Base-by-base conservation (phyloP, 92 coral and sea anemone species). In the Siderastrea siderea region DNA sequence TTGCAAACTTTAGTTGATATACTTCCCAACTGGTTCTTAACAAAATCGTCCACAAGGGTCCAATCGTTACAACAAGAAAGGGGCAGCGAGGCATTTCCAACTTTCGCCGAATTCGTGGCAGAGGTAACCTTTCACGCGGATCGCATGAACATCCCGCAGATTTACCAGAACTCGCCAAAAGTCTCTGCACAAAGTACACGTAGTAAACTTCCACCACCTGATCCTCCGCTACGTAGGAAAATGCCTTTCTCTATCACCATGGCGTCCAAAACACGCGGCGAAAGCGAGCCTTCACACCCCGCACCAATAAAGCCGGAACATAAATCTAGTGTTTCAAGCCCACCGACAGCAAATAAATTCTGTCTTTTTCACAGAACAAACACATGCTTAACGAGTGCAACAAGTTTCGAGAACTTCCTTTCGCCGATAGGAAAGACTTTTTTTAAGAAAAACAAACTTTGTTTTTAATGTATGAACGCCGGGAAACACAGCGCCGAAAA, bases 101-200 rank as follows among this genome's bases (percentile, higher is more conserved):
- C 78, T 67, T 84, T 93, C 61, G 54, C 82, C 14, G 91, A 90
- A 59, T 89, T 93, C 52, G 91, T 90, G 13, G 51, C 64, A 46
- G 69, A 84, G 43, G 92, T 90, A 11, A 80, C 90, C 3, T 84
- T 77, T 71, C 92, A 93, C 62, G 96, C 90, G 8, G 94, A 89
- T 14, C 79, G 92, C 46, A 61, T 78, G 86, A 90, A 90, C 85
- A 93, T 44, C 63, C 77, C 49, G 58, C 74, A 63, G 68, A 58
- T 38, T 54, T n/a, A 49, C 75, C 75, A 75, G 7, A 54, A 53
- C 79, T 54, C 52, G 48, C 19, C 80, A 5, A 59, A 76, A 16
- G 74, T 49, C 47, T 54, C 26, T 26, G 51, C 58, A 19, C 7
- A 10, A 6, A 71, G 38, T 71, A 26, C 48, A 7, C 16, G 58